Base-by-base conservation (phyloP, 2,113 vertebrate species). In the Grammomys dolichurus region DNA sequence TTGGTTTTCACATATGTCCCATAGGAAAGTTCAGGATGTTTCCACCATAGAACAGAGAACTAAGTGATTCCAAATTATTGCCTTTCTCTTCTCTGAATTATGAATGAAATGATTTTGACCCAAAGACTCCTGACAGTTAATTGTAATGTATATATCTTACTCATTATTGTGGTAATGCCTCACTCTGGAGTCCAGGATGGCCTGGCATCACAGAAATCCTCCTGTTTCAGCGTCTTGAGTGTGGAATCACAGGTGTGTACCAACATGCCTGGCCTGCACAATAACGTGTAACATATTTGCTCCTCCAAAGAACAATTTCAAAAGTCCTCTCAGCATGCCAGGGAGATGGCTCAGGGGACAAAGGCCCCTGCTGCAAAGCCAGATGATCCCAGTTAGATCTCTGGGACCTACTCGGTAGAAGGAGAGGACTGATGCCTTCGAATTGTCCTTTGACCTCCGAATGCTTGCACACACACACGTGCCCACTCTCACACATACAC, bases 381-480 rank as follows among this genome's bases (percentile, higher is more conserved):
- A 31, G 58, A 2, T 31, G 7, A 65, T 43, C 82, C 58, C 26
- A 85, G 60, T 31, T 65, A 46, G 58, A 65, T 65, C 82, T 65
- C 60, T 31, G 40, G 40, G 60, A 33, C 60, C 82, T 28, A 65
- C 60, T 31, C 8, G 26, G 24, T 67, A 9, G 26, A 85, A 67
- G 60, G n/a, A 65, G 40, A 85, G 60, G n/a, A 6, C 60, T 12
- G 40, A 33, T 8, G 6, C 26, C 2, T 36, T 26, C 11, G 40
- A 40, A 31, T 58, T 58, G 54, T 82, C 80, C 54, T 40, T n/a
- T 82, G 80, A n/a, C 33, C 9, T 28, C n/a, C n/a, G 24, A n/a
- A 2, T 1, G 24, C n/a, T 43, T 31, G 24, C 58, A 65, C 13
- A 2, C 14, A 16, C n/a, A 19, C 8, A 46, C 0, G 14, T 46